These are phyloP conservation scores for Minunthozetes semirufus DNA, from an alignment of 2,888 invertebrate species.

Conservation along the genomic window DNA sequence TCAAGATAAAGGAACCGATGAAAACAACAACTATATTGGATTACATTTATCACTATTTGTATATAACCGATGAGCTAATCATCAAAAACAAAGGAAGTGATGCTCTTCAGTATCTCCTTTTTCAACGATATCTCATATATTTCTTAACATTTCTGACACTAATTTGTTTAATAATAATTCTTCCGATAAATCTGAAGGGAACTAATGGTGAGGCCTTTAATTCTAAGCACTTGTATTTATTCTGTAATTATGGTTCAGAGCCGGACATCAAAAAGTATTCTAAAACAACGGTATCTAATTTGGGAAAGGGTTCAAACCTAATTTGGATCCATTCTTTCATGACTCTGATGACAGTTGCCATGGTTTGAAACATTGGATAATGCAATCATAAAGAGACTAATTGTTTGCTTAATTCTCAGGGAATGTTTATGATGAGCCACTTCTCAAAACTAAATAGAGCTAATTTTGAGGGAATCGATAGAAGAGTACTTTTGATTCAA, in stretches of 20 bases:
- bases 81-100: slow-evolving; percentile 77
- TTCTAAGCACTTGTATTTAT: no score
- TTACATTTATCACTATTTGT: background rate
- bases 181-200: slow-evolving; percentile 86
- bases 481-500: slow-evolving; percentile 21
- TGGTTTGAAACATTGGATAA: background rate
- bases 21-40: background rate
- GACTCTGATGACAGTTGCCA: slow-evolving; percentile 3
- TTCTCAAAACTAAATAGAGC: slow-evolving; percentile 11
- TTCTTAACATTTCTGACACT: slow-evolving; percentile 70
- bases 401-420: slow-evolving; percentile 11
- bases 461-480: background rate
- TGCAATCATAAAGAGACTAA: no score
- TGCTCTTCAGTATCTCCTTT: slow-evolving; percentile 85
- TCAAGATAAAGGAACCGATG: no score
- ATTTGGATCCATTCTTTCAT: slow-evolving; percentile 36
- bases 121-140: slow-evolving; percentile 80
- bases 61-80: slow-evolving; percentile 58
- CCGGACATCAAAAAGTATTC: slow-evolving; percentile 72
- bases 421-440: slow-evolving; percentile 18
- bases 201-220: slow-evolving; percentile 43
- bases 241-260: slow-evolving; percentile 49
- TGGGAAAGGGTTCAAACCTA: slow-evolving; percentile 51
- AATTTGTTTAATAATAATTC: slow-evolving; percentile 68
- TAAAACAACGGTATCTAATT: slow-evolving; percentile 79